Evolutionary conservation across 2,113 vertebrate species (phyloP).

Genomic region (Ictalurus punctatus): DNA sequence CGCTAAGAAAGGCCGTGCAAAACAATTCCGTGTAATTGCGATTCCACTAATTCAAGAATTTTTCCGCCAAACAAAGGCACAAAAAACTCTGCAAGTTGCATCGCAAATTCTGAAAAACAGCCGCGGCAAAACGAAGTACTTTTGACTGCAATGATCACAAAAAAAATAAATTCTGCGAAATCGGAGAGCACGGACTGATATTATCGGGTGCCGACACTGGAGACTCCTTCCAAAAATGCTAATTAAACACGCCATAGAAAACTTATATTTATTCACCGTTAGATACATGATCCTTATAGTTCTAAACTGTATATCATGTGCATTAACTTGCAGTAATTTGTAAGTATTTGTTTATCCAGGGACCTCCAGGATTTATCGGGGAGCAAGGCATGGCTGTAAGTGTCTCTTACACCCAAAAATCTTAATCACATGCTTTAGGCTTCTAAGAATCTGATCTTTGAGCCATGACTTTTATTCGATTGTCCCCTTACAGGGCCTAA

Average conservation of each 20-base stretch:
- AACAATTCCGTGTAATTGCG: no score
- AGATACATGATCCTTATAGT: background rate
- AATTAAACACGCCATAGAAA: background rate
- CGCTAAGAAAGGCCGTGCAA: no score
- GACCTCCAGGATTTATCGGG: constrained; percentile 71
- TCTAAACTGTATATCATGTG: background rate
- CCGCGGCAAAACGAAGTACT: no score
- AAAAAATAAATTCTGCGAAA: no score
- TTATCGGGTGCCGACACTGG: background rate
- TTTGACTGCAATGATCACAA: no score
- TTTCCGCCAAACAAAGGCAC: no score
- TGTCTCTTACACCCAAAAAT: constrained; percentile 37
- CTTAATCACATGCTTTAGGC: background rate
- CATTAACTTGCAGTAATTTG: background rate
- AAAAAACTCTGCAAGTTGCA: no score
- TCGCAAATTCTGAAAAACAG: no score
- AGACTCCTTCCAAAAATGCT: background rate
- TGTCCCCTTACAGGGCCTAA: constrained; percentile 37
- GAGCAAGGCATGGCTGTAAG: constrained; percentile 77
- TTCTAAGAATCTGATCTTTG: background rate
- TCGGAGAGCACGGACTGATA: no score
- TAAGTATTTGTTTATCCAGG: constrained; percentile 65
- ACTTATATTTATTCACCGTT: background rate
- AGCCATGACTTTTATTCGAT: background rate
- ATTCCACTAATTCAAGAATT: no score